Base-by-base conservation (phyloP, 1,140 invertebrate species). In the Penaeus indicus region DNA sequence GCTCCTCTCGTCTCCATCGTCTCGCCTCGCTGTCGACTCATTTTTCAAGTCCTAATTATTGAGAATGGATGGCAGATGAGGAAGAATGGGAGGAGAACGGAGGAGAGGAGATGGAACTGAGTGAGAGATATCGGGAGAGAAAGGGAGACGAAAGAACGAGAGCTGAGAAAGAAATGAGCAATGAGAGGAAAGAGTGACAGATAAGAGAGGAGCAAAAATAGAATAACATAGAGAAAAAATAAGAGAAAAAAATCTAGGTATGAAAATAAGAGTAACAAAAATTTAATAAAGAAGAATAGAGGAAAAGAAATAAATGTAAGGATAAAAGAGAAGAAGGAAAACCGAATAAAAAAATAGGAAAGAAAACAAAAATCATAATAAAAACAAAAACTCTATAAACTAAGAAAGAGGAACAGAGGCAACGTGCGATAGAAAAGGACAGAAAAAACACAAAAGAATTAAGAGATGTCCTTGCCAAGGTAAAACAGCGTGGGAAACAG, bases 131-230 rank as follows among this genome's bases (percentile, higher is more conserved):
- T 10, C 1, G 11, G 80, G 4, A 81, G n/a, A 60, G 19, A 1
- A 81, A 81, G 79, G 27, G 42, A 81, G 54, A 81, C 16, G 60
- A 38, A 78, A 47, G 25, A 61, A 81, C 18, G 25, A 60, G 62
- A 27, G 25, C 13, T 16, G 47, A 47, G 19, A 47, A 25, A 21
- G 79, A 42, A 42, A 42, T 8, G 4, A 81, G 79, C 10, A 47
- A 78, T 11, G 47, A 22, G 11, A 60, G 3, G 47, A 8, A 60
- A 21, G 38, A 47, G 38, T n/a, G 79, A 81, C 19, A 38, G 8
- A 1, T 21, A 78, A 38, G 38, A 38, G 21, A 21, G 7, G 79
- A 47, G 16, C 38, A 60, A 42, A 25, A 81, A 47, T n/a, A 32
- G 18, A 25, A 47, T 19, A 47, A 60, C n/a, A 25, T 16, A 60